Evolutionary conservation across 2,888 invertebrate species (phyloP), one percentile per base, ranked within the genome.

Genomic region (Troides helena): DNA sequence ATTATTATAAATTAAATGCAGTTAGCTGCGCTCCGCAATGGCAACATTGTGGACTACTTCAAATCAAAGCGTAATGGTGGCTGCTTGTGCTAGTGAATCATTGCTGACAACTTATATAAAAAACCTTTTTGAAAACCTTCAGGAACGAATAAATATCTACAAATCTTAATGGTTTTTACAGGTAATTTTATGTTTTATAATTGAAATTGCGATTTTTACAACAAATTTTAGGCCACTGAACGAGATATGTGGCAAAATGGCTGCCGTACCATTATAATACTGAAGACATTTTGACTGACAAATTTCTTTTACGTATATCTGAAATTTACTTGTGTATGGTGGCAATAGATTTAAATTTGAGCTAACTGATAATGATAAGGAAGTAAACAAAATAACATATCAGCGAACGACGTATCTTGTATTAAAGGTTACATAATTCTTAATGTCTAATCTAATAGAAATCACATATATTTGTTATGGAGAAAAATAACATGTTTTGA

Each of bases 71-170:
- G 88, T 88, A 87, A 91, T 91, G 91, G 90, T 92, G 91, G 88
- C 92, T 88, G 86, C 89, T 80, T 85, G 90, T 73, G 78, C 77
- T 70, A 76, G 75, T 74, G 72, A 80, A 81, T 82, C 92, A 92
- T 90, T 92, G 92, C 92, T 91, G 92, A 90, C 92, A 92, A 92
- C 92, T 83, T 89, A 83, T 85, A 85, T 83, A 74, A 72, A 76
- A 80, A 82, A 87, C 80, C 72, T 79, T 81, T 74, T 73, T 76
- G 82, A 82, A 88, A 89, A 89, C 88, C 83, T 88, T 83, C 82
- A 83, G 77, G 85, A 87, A 88, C 81, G 75, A 82, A 85, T 79
- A 73, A 73, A 71, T 75, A 74, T 68, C 43, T 71, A 74, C 74
- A 74, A 69, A 76, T 73, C 73, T 76, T 77, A 71, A 72, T 71